Evolutionary conservation across 2,888 invertebrate genomes (phyloP).

Genomic region (Cantharis nigra): DNA sequence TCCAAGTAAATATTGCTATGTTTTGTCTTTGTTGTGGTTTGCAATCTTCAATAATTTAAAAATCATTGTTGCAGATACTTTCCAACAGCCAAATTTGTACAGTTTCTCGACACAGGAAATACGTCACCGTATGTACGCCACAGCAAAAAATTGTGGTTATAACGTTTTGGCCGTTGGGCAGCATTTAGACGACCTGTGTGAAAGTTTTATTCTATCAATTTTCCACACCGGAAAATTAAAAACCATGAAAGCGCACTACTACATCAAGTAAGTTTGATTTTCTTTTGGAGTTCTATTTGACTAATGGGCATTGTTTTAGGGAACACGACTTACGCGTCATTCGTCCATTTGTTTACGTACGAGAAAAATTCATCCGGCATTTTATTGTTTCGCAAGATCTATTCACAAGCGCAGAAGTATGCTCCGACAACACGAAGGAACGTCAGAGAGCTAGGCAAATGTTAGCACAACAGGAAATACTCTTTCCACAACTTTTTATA

Average conservation of each 20-base stretch:
- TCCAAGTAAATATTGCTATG: background rate
- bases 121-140: constrained; percentile 74
- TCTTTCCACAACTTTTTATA: constrained; percentile 75
- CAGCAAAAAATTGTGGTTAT: constrained; percentile 77
- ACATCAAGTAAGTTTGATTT: constrained; percentile 63
- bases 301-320: constrained; percentile 56
- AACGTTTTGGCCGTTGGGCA: constrained; percentile 89
- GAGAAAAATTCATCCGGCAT: constrained; percentile 73
- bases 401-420: constrained; percentile 63
- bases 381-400: constrained; percentile 76
- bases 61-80: constrained; percentile 54
- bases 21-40: background rate
- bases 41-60: background rate
- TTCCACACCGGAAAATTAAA: constrained; percentile 80
- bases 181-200: constrained; percentile 81
- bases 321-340: constrained; percentile 82
- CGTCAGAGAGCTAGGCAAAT: constrained; percentile 67
- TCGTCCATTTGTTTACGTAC: constrained; percentile 84
- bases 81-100: constrained; percentile 57
- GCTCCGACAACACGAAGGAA: constrained; percentile 49
- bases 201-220: constrained; percentile 79
- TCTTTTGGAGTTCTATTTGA: constrained; percentile 8
- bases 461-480: constrained; percentile 73
- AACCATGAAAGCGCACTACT: constrained; percentile 81
- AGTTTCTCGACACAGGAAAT: constrained; percentile 77